phyloP scores from a whole-genome alignment of 2,797 vertebrate species.

The Simalia tracyae region DNA sequence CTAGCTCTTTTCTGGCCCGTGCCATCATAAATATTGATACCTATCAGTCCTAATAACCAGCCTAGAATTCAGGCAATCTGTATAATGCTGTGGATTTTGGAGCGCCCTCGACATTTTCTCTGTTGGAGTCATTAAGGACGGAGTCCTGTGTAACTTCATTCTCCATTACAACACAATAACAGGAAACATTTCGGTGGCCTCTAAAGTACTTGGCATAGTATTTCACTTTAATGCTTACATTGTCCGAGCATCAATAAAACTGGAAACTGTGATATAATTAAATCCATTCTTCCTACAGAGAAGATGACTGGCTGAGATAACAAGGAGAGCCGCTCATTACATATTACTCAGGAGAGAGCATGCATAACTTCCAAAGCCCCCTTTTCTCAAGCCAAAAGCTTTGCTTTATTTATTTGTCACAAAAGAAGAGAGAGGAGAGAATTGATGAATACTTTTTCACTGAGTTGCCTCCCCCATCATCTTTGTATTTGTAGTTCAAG shows the following conservation, averaged over 20 bases:
- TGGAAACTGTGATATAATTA: constrained; percentile 62
- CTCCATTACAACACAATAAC: constrained; percentile 65
- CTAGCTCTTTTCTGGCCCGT: neutral
- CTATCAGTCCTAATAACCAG: constrained; percentile 38
- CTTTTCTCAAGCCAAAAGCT: constrained; percentile 14
- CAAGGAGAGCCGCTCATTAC: constrained; percentile 60
- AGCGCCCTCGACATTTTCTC: constrained; percentile 51
- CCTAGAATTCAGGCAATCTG: constrained; percentile 10
- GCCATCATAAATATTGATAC: constrained; percentile 25
- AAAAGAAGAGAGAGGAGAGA: neutral
- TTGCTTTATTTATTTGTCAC: constrained; percentile 33
- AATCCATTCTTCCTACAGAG: constrained; percentile 72
- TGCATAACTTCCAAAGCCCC: neutral
- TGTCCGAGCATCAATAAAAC: constrained; percentile 66
- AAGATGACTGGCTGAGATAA: constrained; percentile 61
- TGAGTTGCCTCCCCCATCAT: neutral
- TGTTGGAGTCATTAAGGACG: constrained; percentile 46
- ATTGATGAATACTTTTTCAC: neutral
- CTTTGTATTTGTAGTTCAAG: neutral
- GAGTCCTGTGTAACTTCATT: constrained; percentile 45
- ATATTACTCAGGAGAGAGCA: constrained; percentile 51
- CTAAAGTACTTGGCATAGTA: constrained; percentile 56
- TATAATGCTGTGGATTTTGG: constrained; percentile 42
- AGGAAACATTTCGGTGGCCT: constrained; percentile 71
- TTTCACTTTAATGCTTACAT: constrained; percentile 64